A percentile compares a stretch with the other conserved stretches of the same genome.
These are phyloP conservation scores for Dolichotis patagonum DNA, from an alignment of 2,113 vertebrate species.

Conservation along the genomic window DNA sequence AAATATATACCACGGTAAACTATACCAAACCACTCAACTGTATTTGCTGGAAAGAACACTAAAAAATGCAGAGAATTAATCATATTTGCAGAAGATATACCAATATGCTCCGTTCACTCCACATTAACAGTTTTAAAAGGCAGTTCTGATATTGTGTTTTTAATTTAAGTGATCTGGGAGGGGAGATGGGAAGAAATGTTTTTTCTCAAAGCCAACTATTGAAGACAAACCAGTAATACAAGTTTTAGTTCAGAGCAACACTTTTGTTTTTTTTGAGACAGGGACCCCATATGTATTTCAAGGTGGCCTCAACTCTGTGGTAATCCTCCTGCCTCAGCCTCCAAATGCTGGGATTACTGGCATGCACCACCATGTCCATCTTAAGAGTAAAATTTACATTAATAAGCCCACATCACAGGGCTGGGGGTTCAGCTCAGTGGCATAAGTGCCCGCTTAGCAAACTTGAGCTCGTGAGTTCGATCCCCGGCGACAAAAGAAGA, in stretches of 20 bases:
- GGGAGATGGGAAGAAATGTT: constrained; percentile 17
- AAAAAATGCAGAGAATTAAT: neutral
- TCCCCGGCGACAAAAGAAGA: no score
- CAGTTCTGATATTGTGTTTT: neutral
- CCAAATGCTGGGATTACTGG: neutral
- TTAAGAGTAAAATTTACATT: neutral
- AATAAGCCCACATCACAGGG: neutral
- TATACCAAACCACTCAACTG: neutral
- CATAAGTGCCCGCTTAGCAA: no score
- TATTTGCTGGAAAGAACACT: constrained; percentile 27
- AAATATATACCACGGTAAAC: neutral
- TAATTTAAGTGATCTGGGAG: neutral
- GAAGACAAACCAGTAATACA: neutral
- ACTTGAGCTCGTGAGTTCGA: no score
- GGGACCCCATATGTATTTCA: neutral
- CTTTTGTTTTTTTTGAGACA: neutral
- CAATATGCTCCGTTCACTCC: neutral
- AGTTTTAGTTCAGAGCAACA: neutral
- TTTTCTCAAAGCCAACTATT: neutral
- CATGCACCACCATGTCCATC: neutral
- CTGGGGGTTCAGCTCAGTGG: no score
- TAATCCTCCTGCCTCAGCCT: neutral
- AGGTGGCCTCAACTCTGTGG: neutral
- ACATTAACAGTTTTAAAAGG: neutral
- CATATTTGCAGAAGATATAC: neutral